Evolutionary conservation across 2,888 invertebrate species (phyloP).

Genomic region (Apodemia hepburni): DNA sequence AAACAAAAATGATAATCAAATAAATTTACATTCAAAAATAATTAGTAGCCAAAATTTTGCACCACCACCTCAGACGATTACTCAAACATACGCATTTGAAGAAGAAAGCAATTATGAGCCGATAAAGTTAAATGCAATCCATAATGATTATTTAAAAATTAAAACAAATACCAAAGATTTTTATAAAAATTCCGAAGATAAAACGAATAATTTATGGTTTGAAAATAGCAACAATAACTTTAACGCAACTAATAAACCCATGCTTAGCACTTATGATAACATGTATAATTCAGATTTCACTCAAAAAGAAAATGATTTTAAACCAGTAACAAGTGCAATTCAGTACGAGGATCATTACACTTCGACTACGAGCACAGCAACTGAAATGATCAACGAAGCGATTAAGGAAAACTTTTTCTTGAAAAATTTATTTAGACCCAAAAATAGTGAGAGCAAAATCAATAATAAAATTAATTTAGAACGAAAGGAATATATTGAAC

Average conservation of each 20-base stretch:
- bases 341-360: conserved; percentile 32
- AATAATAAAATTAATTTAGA: conserved; percentile 31
- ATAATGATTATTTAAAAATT: conserved; percentile 27
- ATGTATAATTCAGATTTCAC: conserved; percentile 1
- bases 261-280: neutral
- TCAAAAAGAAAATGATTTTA: conserved; percentile 41
- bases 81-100: conserved; percentile 55
- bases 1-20: conserved; percentile 18
- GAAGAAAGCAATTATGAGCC: conserved; percentile 44
- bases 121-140: conserved; percentile 35
- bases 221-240: neutral
- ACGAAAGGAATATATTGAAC: conserved; percentile 26
- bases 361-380: conserved; percentile 38
- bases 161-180: conserved; percentile 18
- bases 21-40: conserved; percentile 38
- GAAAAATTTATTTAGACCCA: conserved; percentile 49
- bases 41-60: conserved; percentile 49
- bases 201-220: conserved; percentile 37
- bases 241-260: conserved; percentile 13
- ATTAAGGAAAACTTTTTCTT: conserved; percentile 61
- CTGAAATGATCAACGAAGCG: conserved; percentile 40
- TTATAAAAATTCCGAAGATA: conserved; percentile 20
- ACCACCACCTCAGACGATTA: conserved; percentile 50
- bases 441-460: conserved; percentile 35
- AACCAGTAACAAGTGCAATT: conserved; percentile 35